Evolutionary conservation across 2,888 invertebrate species (phyloP).

Genomic region (Schrankia costaestrigalis): DNA sequence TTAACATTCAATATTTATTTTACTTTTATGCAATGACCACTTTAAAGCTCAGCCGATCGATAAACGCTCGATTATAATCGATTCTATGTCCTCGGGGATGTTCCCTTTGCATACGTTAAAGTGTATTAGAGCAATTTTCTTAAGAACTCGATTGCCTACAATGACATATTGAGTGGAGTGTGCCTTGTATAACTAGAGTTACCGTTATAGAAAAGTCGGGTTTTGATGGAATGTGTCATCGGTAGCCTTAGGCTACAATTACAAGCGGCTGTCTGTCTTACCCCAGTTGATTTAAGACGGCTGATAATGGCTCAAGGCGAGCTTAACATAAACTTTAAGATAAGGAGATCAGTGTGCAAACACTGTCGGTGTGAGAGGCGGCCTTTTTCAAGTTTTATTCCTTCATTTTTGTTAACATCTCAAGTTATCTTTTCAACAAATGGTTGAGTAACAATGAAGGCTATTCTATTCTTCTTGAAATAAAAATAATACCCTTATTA

Average conservation of each 20-base stretch:
- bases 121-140: constrained; percentile 68
- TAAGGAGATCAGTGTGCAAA: constrained; percentile 37
- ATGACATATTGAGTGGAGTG: constrained; percentile 65
- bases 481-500: no score
- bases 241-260: constrained; percentile 62
- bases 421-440: no score
- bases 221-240: constrained; percentile 76
- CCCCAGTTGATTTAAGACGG: constrained; percentile 59
- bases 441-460: no score
- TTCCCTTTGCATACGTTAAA: constrained; percentile 68
- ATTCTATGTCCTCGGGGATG: constrained; percentile 60
- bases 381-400: no score
- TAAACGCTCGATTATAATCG: constrained; percentile 57
- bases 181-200: constrained; percentile 21
- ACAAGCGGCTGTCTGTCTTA: constrained; percentile 48
- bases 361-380: no score
- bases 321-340: constrained; percentile 53
- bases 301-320: constrained; percentile 58
- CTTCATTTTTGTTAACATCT: no score
- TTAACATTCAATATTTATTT: no score
- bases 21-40: no score
- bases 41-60: no score
- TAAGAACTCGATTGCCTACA: constrained; percentile 62
- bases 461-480: no score
- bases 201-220: constrained; percentile 47